A percentile compares a stretch with the other conserved stretches of the same genome.
These are phyloP conservation scores for Xiphorhynchus elegans DNA, from an alignment of 2,113 vertebrate genomes.

Conservation along the genomic window DNA sequence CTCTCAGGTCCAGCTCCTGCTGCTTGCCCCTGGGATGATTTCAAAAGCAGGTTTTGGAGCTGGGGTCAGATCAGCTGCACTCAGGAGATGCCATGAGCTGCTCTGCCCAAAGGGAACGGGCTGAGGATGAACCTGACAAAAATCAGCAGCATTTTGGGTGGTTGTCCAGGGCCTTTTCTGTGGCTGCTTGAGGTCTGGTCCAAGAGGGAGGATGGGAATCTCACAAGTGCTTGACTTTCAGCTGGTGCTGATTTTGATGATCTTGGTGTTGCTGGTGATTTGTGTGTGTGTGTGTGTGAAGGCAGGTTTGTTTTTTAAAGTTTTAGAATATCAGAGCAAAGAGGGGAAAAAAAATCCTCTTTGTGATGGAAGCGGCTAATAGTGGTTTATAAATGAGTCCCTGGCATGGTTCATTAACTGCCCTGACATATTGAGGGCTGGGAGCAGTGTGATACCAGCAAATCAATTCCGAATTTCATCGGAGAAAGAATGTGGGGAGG, in stretches of 20 bases:
- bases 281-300: background rate
- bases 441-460: background rate
- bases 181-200: too few relatives aligned
- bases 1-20: fast-evolving
- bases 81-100: background rate
- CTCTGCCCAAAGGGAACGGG: background rate
- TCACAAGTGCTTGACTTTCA: background rate
- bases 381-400: conserved; percentile 1
- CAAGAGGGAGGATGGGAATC: background rate
- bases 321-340: conserved; percentile 35
- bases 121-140: background rate
- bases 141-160: background rate
- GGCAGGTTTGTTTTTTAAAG: background rate
- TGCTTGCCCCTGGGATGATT: background rate
- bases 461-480: conserved; percentile 22
- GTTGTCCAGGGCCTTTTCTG: background rate
- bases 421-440: background rate
- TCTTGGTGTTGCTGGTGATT: background rate
- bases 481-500: background rate
- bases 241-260: background rate
- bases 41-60: background rate
- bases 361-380: background rate
- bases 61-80: background rate
- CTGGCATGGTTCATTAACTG: background rate
- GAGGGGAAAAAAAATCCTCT: background rate